These are phyloP conservation scores for Aphidius colemani DNA, from an alignment of 2,888 invertebrate genomes.

Conservation along the genomic window DNA sequence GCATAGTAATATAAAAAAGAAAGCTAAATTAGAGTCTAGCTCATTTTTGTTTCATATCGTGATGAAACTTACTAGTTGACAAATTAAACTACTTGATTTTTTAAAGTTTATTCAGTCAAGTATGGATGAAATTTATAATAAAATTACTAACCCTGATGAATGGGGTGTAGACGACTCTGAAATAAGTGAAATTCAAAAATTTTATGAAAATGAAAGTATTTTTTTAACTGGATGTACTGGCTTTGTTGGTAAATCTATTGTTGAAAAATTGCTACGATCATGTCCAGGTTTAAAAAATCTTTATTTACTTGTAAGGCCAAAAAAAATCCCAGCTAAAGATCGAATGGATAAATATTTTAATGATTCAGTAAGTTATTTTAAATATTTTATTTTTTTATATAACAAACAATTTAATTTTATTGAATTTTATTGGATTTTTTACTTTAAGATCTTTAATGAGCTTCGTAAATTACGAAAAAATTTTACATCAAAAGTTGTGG, in stretches of 20 bases:
- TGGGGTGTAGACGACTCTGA: slow-evolving; percentile 16
- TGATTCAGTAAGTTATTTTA: slow-evolving; percentile 34
- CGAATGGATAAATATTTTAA: slow-evolving; percentile 36
- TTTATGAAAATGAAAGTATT: slow-evolving; percentile 43
- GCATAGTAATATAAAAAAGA: too few species aligned
- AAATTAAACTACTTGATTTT: too few species aligned
- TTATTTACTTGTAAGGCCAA: slow-evolving; percentile 33
- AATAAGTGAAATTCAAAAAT: slow-evolving; percentile 39
- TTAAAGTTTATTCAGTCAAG: neutral
- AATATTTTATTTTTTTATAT: neutral
- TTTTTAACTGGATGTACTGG: slow-evolving; percentile 44
- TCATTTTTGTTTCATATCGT: too few species aligned
- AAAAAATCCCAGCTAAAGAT: slow-evolving; percentile 25
- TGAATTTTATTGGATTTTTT: neutral
- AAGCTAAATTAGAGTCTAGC: too few species aligned
- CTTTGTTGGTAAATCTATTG: slow-evolving; percentile 41
- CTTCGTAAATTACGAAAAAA: slow-evolving; percentile 33
- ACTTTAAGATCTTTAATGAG: slow-evolving; percentile 42
- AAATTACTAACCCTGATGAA: neutral
- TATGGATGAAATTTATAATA: neutral
- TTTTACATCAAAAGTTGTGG: slow-evolving; percentile 36
- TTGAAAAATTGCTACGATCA: slow-evolving; percentile 44
- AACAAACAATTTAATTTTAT: neutral
- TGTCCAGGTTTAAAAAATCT: slow-evolving; percentile 39
- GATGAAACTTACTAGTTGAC: too few species aligned